Evolutionary conservation across 2,888 invertebrate genomes (phyloP), one percentile per base, ranked within the genome.

Genomic region (Phalera bucephala): DNA sequence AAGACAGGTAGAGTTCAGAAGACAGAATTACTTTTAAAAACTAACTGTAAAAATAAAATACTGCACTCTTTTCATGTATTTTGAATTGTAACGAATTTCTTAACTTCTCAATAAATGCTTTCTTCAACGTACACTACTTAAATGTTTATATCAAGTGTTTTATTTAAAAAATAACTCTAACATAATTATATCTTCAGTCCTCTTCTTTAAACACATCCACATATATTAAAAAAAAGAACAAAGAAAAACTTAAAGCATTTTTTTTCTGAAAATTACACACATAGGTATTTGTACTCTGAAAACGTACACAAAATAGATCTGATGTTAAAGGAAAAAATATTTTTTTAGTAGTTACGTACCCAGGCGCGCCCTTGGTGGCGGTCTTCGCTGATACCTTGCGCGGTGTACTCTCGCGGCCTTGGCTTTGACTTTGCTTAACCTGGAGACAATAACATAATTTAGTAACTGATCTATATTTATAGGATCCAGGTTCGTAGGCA

Each of bases 351-450:
- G 19, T 34, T 40, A 91, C 91, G 75, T 81, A 90, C 87, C 86
- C 87, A 61, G 83, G 66, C 20, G 82, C 77, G 47, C 87, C 91
- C 57, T 89, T 91, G 6, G 75, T 87, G 12, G 92, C 91, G 21
- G 84, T 86, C 73, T 93, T 93, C 15, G 91, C 93, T 9, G 92
- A 91, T 38, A 93, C 89, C 77, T 94, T 94, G 52, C 94, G 87
- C 1, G 91, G 91, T 30, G 93, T 92, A 23, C 80, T 70, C 10
- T 89, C 89, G 2, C 89, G 74, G 1, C 81, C 87, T 57, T 81
- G 80, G 37, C 75, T 87, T 43, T 86, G 86, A 33, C 72, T 84
- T n/a, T n/a, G n/a, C 82, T 89, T 89, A 29, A 89, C 83, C 84
- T 96, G 92, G 52, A 5, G 1, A 26, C 0, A 42, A 27, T 93